phyloP scores from a whole-genome alignment of 2,888 invertebrate species.

The Blastobasis adustella region DNA sequence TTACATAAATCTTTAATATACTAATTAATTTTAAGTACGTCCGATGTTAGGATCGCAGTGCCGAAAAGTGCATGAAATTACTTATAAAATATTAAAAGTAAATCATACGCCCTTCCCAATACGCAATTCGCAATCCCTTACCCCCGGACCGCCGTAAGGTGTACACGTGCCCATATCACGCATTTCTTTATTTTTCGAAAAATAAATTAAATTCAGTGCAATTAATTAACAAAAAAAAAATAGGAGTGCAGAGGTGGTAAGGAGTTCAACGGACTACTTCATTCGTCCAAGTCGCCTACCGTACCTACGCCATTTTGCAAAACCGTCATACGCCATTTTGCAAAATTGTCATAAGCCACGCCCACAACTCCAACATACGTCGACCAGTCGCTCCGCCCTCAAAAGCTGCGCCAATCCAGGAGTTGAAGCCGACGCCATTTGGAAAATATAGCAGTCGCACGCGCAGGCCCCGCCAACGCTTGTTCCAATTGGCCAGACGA shows the following conservation, averaged over 20 bases:
- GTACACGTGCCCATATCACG: slow-evolving; percentile 1
- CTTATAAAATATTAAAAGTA: neutral
- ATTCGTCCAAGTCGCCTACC: neutral
- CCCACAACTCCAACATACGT: neutral
- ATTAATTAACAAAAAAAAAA: neutral
- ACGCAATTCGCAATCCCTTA: neutral
- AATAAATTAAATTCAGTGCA: slow-evolving; percentile 1
- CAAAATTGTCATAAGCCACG: neutral
- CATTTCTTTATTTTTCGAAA: neutral
- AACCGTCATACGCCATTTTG: neutral
- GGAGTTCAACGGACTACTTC: neutral
- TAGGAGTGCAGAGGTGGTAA: slow-evolving; percentile 3
- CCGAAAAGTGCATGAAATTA: neutral
- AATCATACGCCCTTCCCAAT: too few species aligned
- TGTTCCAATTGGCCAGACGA: too few species aligned
- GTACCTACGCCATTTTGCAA: neutral
- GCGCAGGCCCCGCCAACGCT: too few species aligned
- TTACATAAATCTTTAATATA: too few species aligned
- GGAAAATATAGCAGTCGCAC: too few species aligned
- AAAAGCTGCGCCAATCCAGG: neutral
- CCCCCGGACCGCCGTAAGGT: slow-evolving; percentile 7
- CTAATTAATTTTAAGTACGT: too few species aligned
- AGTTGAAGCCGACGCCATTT: too few species aligned
- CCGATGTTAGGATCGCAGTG: too few species aligned
- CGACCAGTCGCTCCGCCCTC: neutral